Base-by-base conservation (phyloP, 2,797 vertebrate species). In the Pampus argenteus region DNA sequence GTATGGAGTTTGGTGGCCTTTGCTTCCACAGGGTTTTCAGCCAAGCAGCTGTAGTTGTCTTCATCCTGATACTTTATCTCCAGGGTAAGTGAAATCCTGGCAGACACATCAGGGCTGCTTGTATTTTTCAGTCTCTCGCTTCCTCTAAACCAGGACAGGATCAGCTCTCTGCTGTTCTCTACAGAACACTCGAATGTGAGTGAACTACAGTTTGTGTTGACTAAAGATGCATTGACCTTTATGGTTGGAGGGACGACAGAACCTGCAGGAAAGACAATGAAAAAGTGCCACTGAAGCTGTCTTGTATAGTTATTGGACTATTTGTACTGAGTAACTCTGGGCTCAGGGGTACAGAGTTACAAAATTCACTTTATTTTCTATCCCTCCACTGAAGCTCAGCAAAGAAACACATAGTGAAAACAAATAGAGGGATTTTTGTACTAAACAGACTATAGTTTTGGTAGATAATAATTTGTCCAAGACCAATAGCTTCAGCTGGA, bases 1-100 rank as follows among this genome's bases (percentile, higher is more conserved):
- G 51, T 20, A 2, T 55, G 18, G 11, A 68, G 45, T 15, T 17
- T 49, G 15, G 25, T n/a, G 44, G 6, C 20, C 42, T 18, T 47
- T 62, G 34, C 40, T 7, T 67, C 72, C 26, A 71, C 48, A 14
- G 74, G 74, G 29, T 71, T 77, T 45, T 60, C 34, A 13, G 55
- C 74, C 34, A 52, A 49, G 49, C 74, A 70, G 47, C 20, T 31
- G 55, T 71, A 77, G 17, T 7, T 45, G 52, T 20, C 42, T 26
- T 23, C 29, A 2, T 71, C 48, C 4, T 25, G n/a, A 28, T 20
- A 23, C 25, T 47, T n/a, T n/a, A 71, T 17, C 38, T 71, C 49
- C 48, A 71, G 29, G 34, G 48, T 9, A 18, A 66, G 61, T 29
- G 49, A 50, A 26, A 71, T 61, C 15, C 2, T 40, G 47, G 31